Base-by-base conservation (phyloP, 2,888 invertebrate genomes). In the Hesperia comma region DNA sequence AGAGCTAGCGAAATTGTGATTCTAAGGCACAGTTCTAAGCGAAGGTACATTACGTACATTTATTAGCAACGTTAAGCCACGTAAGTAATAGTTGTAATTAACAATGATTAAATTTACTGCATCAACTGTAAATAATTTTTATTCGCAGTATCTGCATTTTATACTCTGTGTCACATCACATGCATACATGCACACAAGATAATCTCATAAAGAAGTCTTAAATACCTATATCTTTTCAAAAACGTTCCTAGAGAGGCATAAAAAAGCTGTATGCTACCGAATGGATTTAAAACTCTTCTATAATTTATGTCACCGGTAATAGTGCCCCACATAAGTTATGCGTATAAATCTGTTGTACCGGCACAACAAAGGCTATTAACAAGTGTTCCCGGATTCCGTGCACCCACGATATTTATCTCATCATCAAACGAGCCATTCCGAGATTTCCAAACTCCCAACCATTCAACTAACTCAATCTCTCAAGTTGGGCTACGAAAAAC, bases 341-440 rank as follows among this genome's bases (percentile, higher is more conserved):
- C 19, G 33, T 53, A 64, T 53, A 54, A 60, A 67, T 54, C 60
- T 43, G 53, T 33, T 69, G 53, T 58, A 53, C 40, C 49, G 43
- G 51, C 57, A 68, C 68, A 67, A 61, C 68, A 67, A 61, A 70
- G 76, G 70, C 75, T 74, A 74, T 78, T 76, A 84, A 83, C 79
- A 80, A 77, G 73, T 81, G 81, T 83, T 79, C 82, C 81, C 81
- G 80, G 80, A 88, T 87, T 84, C 86, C 79, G 46, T 72, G 73
- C 78, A 72, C 74, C 83, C 83, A 82, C 85, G 80, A 83, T 84
- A 88, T 89, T 86, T 88, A 91, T 90, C 87, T 79, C 77, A 75
- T 55, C 77, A 89, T 91, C 91, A 90, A 90, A 90, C 85, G 81
- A 75, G 78, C 79, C 82, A 81, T 79, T 77, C 80, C 69, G 64